Evolutionary conservation across 2,797 vertebrate species (phyloP).

Genomic region (Borostomias antarcticus): DNA sequence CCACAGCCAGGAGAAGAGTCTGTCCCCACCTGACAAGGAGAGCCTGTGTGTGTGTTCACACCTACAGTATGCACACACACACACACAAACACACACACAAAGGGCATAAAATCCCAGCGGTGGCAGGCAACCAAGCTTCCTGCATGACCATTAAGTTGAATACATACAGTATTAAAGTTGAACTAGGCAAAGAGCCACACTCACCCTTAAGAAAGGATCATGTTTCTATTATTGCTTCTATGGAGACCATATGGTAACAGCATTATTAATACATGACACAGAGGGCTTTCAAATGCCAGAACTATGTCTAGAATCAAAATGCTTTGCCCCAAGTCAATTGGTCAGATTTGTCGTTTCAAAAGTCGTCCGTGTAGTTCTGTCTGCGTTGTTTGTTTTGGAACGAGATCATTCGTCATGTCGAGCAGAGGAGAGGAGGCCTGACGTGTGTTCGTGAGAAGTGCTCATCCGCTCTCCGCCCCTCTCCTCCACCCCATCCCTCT

Average conservation of each 20-base stretch:
- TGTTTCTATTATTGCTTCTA: constrained; percentile 43
- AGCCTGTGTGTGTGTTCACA: constrained; percentile 29
- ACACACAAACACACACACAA: constrained; percentile 14
- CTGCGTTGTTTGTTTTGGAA: too few relatives aligned
- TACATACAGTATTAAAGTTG: constrained; percentile 47
- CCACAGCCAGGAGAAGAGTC: constrained; percentile 28
- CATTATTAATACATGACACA: constrained; percentile 40
- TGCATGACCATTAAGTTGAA: constrained; percentile 34
- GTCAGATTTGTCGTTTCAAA: not conserved
- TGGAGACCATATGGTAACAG: constrained; percentile 47
- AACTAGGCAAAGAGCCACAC: constrained; percentile 47
- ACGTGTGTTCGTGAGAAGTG: constrained; percentile 42
- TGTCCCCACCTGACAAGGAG: constrained; percentile 53
- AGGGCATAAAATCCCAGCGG: constrained; percentile 13
- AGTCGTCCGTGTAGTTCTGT: not conserved
- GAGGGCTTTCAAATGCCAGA: constrained; percentile 28
- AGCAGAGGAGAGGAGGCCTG: constrained; percentile 47
- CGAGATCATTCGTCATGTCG: constrained; percentile 51
- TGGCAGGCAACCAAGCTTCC: constrained; percentile 27
- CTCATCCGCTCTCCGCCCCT: constrained; percentile 8
- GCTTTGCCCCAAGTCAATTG: not conserved
- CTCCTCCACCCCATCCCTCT: constrained; percentile 6
- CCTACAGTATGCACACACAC: not conserved
- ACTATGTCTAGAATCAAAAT: constrained; percentile 39
- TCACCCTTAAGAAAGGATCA: constrained; percentile 27